These are phyloP conservation scores for Platynereis dumerilii DNA, from an alignment of 2,888 invertebrate genomes.

Conservation along the genomic window DNA sequence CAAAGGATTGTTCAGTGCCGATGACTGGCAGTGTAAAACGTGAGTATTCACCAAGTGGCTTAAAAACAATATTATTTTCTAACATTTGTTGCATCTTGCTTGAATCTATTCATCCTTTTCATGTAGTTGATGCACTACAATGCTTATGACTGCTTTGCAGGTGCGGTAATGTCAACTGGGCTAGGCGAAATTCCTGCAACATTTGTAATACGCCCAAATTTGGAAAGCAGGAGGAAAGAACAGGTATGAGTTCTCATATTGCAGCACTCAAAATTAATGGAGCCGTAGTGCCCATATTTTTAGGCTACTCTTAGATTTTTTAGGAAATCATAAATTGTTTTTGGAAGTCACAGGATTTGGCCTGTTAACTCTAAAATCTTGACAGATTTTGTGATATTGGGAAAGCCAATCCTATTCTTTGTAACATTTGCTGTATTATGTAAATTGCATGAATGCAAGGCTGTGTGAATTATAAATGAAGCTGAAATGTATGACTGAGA, in stretches of 20 bases:
- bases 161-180: slow-evolving; percentile 99
- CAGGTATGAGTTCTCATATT: slow-evolving; percentile 53
- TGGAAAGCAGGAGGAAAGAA: slow-evolving; percentile 85
- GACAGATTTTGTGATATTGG: too few species aligned
- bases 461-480: too few species aligned
- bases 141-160: slow-evolving; percentile 48
- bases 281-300: too few species aligned
- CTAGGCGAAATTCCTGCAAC: slow-evolving; percentile 92
- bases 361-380: too few species aligned
- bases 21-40: slow-evolving; percentile 99
- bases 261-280: not conserved
- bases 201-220: slow-evolving; percentile 99
- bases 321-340: too few species aligned
- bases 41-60: slow-evolving; percentile 44
- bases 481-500: too few species aligned
- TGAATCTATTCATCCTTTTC: not conserved
- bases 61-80: too few species aligned
- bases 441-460: too few species aligned
- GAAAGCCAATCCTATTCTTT: too few species aligned
- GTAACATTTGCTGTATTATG: too few species aligned
- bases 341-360: too few species aligned
- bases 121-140: not conserved
- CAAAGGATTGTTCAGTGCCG: slow-evolving; percentile 93
- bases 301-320: too few species aligned
- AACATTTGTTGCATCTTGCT: not conserved